Evolutionary conservation across 2,113 vertebrate genomes (phyloP), one percentile per base, ranked within the genome.

Genomic region (Phainopepla nitens): DNA sequence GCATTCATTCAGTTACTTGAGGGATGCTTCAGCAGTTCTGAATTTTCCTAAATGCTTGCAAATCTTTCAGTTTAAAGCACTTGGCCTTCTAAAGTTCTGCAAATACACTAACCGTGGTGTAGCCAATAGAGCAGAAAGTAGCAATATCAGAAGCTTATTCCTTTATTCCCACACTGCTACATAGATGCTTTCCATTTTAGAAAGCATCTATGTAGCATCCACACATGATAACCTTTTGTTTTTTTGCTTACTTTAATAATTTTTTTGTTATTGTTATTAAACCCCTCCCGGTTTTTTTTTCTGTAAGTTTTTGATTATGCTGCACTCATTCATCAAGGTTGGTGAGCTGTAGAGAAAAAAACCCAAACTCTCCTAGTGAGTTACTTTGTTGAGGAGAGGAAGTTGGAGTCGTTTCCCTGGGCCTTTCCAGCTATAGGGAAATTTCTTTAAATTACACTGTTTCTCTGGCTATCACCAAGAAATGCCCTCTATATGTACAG

Each of bases 1-100:
- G 22, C 27, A 41, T 82, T 89, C 17, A 77, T 93, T 90, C 68
- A 78, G 7, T 68, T 94, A 76, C 15, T 78, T 81, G 50, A 60
- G 41, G 19, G 51, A 44, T 77, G 36, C 44, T 89, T 70, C 87
- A 53, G 33, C 44, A 88, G 29, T 71, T 54, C 44, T 83, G 15
- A 53, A 15, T 91, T 95, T 89, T 96, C 69, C 58, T 85, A 90
- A 96, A 75, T 39, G 27, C 23, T 53, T 85, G 68, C 57, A 96
- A 95, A 90, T 90, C 42, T 70, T 80, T 75, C 51, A 35, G 42
- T 93, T 89, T 88, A 69, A 83, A 90, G 25, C 19, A 42, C 41
- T 58, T 78, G 66, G 19, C 61, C 65, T 89, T 89, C 50, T 81
- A 53, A 82, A 72, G 27, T 90, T 85, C 68, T 92, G 41, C 41